Evolutionary conservation across 2,113 vertebrate species (phyloP), one percentile per base, ranked within the genome.

Genomic region (Sardina pilchardus): DNA sequence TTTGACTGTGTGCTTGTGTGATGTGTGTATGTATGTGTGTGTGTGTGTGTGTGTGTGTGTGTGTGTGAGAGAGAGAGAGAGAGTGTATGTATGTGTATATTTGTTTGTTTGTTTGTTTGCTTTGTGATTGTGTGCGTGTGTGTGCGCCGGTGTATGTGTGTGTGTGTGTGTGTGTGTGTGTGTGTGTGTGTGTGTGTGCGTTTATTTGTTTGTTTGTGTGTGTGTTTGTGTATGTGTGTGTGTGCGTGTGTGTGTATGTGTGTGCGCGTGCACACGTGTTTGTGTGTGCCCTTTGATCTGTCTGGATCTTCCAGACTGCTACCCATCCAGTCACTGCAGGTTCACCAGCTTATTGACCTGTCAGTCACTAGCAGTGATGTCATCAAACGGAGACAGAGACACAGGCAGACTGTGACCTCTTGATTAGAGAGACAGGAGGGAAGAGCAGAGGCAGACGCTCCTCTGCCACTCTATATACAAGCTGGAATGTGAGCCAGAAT

Each of bases 281-380:
- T 63, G 56, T n/a, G 56, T 63, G 59, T 26, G 59, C 4, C 2
- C n/a, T 30, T 3, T 71, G 63, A 71, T 71, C 63, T 71, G 63
- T 71, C 63, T 71, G 63, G 63, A 26, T 71, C 10, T 34, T 71
- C 26, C 63, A 71, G 63, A 71, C 63, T 53, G 50, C 50, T 2
- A 19, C 16, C 17, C 50, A 53, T 53, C 50, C 50, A 67, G 63
- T 30, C 63, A 30, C 30, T 14, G 26, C n/a, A 30, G 10, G 63
- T 26, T 34, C 63, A 71, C 63, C 26, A n/a, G n/a, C 63, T 71
- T 71, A 71, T 71, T 71, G 63, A 71, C 63, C 63, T 71, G 63
- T 34, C 63, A 71, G 26, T 30, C 63, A 34, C 1, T 34, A 34
- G 63, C 63, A 71, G 63, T 34, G 63, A 71, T 71, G 63, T 71